Evolutionary conservation across 1,140 invertebrate species (phyloP).

Genomic region (Phymorhynchus buccinoides): DNA sequence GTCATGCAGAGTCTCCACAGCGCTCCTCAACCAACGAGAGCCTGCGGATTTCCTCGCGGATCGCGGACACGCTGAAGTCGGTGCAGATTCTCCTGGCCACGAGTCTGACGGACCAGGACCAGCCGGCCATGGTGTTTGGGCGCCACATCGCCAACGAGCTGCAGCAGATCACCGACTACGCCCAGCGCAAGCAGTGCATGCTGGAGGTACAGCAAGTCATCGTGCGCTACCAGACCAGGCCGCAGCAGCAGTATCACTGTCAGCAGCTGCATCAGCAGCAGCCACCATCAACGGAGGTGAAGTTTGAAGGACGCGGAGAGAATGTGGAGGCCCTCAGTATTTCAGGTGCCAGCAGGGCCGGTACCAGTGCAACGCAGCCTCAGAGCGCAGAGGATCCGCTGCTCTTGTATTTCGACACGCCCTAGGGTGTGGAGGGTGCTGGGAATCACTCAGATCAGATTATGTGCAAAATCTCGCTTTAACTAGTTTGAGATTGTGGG

Average conservation of each 20-base stretch:
- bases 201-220: constrained; percentile 29
- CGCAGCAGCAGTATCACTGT: too few species aligned
- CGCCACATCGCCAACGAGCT: constrained; percentile 30
- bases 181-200: constrained; percentile 35
- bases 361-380: not conserved
- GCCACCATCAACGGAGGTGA: not conserved
- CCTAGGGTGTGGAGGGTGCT: not conserved
- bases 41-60: not conserved
- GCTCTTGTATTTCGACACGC: not conserved
- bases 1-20: not conserved
- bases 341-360: not conserved
- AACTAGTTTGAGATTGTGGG: too few species aligned
- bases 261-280: too few species aligned
- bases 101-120: constrained; percentile 21
- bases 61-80: constrained; percentile 15
- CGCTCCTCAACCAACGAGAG: not conserved
- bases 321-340: not conserved
- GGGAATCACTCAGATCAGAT: too few species aligned
- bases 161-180: constrained; percentile 19
- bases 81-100: constrained; percentile 24
- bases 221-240: constrained; percentile 3
- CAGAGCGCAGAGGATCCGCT: not conserved
- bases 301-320: not conserved
- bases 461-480: too few species aligned
- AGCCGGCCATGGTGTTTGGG: constrained; percentile 30